Base-by-base conservation (phyloP, 2,888 invertebrate species). In the Meloe dianella region DNA sequence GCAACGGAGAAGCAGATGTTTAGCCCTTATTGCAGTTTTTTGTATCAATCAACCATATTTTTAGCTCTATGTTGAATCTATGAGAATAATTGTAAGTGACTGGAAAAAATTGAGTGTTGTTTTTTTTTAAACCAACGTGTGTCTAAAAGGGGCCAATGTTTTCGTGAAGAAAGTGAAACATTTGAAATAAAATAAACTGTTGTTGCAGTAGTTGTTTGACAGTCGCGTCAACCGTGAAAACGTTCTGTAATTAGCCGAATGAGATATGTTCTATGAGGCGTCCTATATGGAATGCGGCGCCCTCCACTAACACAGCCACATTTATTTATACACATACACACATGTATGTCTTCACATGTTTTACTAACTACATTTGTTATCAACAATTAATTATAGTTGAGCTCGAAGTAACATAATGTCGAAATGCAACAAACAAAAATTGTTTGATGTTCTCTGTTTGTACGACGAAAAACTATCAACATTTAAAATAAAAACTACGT, bases 211-310 rank as follows among this genome's bases (percentile, higher is more conserved):
- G 78, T 78, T 80, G 81, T 82, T 82, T 82, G 82, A 82, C 82
- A 80, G 76, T 71, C 71, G 77, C 77, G 80, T 82, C 81, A 80
- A 73, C 81, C 81, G 79, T 80, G 81, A 80, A 81, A 83, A 81
- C 79, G 81, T 76, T 79, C 79, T 76, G 81, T 81, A 83, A 83
- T 83, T 83, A 83, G 80, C 78, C 77, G 81, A 74, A 78, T 82
- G 82, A 82, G 81, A 82, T 81, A 82, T 82, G 75, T 68, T 73
- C 73, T 68, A 67, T 72, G 75, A 74, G 72, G 74, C 76, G 76
- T 76, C 76, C 74, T 69, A 67, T 65, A 66, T 69, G 73, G 77
- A 77, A 78, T 78, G 73, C 72, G 75, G 74, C 74, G 73, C 72
- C 74, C 75, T 27, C 24, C 54, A 54, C 54, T 47, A 20, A 47